Base-by-base conservation (phyloP, 2,113 vertebrate species). In the Trogon melanurus region DNA sequence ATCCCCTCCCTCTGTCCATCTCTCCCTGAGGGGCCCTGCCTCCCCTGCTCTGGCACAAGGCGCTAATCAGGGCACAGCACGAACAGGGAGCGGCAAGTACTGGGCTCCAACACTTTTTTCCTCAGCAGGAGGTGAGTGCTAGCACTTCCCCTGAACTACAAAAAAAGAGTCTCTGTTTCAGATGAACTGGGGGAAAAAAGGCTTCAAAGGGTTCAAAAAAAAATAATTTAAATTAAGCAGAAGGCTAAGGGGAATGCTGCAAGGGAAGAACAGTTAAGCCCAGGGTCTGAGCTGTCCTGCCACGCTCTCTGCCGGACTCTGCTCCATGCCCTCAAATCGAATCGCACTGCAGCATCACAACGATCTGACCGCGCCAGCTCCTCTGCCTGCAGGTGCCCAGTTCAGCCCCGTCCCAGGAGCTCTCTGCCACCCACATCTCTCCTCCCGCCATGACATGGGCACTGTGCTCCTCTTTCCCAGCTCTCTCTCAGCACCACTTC, bases 51-150 rank as follows among this genome's bases (percentile, higher is more conserved):
- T 3, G 6, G 80, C 83, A 91, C 64, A 86, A 91, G 84, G 9
- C 17, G 6, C 87, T 96, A 90, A 97, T 95, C 93, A 96, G 87
- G 92, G 67, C 87, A 95, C 56, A 83, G 88, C 27, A 72, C 0
- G 17, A 91, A 83, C 38, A 41, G 69, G 47, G 74, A 74, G n/a
- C 0, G 0, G 90, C 90, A 87, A 75, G 73, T 2, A 0, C 70
- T 64, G 66, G 88, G 92, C 92, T 94, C 75, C 82, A 76, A 58
- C 54, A 54, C 93, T 93, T 94, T 83, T 51, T 65, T 89, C 44
- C 87, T 38, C 94, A 97, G 95, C 82, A 88, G 96, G 87, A 95
- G 87, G 51, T 2, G 16, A 97, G 84, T 64, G 56, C 58, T 50
- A 76, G 54, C 88, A 82, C 66, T 95, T 90, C 50, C 72, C 58